Evolutionary conservation across 2,113 vertebrate species (phyloP), one percentile per base, ranked within the genome.

Genomic region (Amazona guildingii): DNA sequence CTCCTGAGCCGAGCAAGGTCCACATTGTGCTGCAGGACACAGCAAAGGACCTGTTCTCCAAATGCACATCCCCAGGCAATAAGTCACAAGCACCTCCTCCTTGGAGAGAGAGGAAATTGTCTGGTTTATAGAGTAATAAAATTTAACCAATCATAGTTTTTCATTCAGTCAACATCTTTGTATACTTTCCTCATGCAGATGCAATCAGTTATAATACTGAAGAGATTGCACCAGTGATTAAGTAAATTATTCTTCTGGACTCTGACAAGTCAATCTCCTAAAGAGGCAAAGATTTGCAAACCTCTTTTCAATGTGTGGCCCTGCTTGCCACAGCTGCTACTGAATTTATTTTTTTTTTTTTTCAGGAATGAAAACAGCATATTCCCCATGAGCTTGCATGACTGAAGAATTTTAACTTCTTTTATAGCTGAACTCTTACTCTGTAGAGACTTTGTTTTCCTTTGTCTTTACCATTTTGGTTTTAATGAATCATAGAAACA

Each of bases 21-120:
- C 28, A 6, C 9, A 0, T 11, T 14, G 49, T 3, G 10, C 29
- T 21, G 25, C 35, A 33, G 43, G 51, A 51, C 37, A 29, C 10
- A 3, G 13, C 0, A 4, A 51, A 43, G 28, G 59, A 20, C 15
- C 5, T 4, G 1, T 37, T 15, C 23, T 64, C 33, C 2, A 3
- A 19, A 10, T 5, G 10, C 10, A 1, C 13, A 3, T 44, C 39
- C 69, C 41, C n/a, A 13, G 33, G 62, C 20, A 23, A 6, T 1
- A 7, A 10, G 49, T 9, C 29, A n/a, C 8, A 3, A 0, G 5
- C 13, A 9, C 7, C 6, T 49, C n/a, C 28, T 27, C 33, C 91
- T 41, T 46, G 23, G 46, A 29, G 33, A 43, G 41, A 29, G 33
- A 37, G n/a, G 27, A 29, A 28, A 33, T 25, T 1, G 1, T 16